These are phyloP conservation scores for Taenioides sp. DNA, from an alignment of 2,797 vertebrate genomes.

Conservation along the genomic window DNA sequence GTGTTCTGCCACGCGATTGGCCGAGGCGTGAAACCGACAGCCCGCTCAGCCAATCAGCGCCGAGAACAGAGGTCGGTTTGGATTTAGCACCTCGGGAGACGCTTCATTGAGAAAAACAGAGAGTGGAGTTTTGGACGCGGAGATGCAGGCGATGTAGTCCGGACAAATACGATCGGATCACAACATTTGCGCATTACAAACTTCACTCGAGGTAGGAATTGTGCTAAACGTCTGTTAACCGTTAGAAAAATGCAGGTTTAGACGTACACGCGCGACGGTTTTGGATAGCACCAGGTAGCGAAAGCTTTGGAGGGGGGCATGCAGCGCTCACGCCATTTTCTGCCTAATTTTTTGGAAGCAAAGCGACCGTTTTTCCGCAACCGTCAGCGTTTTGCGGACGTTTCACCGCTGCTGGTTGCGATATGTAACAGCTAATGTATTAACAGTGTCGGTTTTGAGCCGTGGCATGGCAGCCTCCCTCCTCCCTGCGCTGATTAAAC, in stretches of 20 bases:
- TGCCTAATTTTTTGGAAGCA: slow-evolving; percentile 38
- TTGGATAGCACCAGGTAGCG: slow-evolving; percentile 1
- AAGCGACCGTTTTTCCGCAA: slow-evolving; percentile 54
- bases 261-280: not conserved
- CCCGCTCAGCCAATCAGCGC: slow-evolving; percentile 54
- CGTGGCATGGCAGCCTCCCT: slow-evolving; percentile 4
- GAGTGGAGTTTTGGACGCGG: slow-evolving; percentile 57
- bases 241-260: not conserved
- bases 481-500: not conserved
- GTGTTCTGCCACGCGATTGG: slow-evolving; percentile 59
- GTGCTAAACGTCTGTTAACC: not conserved
- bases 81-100: slow-evolving; percentile 25
- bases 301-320: not conserved
- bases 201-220: slow-evolving; percentile 19
- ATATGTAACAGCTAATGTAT: not conserved
- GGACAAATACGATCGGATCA: slow-evolving; percentile 24
- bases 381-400: not conserved
- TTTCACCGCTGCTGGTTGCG: no score
- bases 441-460: not conserved
- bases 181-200: slow-evolving; percentile 19
- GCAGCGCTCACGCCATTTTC: slow-evolving; percentile 79
- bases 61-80: not conserved
- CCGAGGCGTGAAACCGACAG: slow-evolving; percentile 35
- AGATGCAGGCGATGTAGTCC: slow-evolving; percentile 53
- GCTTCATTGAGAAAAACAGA: slow-evolving; percentile 77